Conservation (phyloP, 2,888 invertebrate genomes). For the Buathra laborator region DNA sequence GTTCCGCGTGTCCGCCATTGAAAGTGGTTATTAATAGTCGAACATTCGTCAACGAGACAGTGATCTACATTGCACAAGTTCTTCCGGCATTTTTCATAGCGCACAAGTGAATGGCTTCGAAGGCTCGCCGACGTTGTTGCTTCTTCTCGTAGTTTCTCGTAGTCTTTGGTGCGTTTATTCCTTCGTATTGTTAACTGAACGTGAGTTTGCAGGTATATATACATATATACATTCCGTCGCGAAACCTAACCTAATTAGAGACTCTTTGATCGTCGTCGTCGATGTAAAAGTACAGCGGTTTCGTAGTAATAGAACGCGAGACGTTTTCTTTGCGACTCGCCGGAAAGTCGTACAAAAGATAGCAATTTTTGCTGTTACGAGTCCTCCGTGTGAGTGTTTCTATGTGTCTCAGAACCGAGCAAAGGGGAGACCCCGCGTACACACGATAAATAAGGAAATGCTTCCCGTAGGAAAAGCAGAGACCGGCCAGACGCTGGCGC, state of each 20-base stretch:
- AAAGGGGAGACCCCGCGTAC: constrained; percentile 6
- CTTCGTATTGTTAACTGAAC: too few relatives aligned
- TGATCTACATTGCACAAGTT: constrained; percentile 31
- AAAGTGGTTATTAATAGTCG: constrained; percentile 32
- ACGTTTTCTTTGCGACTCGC: constrained; percentile 28
- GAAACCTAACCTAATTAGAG: constrained; percentile 56
- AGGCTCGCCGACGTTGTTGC: neutral
- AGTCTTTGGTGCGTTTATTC: neutral
- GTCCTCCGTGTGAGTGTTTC: constrained; percentile 18
- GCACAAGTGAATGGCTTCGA: constrained; percentile 7
- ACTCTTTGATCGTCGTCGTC: neutral
- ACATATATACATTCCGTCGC: constrained; percentile 27
- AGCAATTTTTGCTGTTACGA: constrained; percentile 32
- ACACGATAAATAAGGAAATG: constrained; percentile 58
- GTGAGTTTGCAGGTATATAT: too few relatives aligned
- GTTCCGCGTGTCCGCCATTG: neutral
- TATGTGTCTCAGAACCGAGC: constrained; percentile 4
- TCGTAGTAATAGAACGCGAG: constrained; percentile 31
- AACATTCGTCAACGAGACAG: constrained; percentile 44
- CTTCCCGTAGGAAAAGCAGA: constrained; percentile 35
- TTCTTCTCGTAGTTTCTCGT: constrained; percentile 11
- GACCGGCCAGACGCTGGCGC: constrained; percentile 3
- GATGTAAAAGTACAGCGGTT: constrained; percentile 8
- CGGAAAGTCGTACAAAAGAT: constrained; percentile 54
- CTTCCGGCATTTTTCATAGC: constrained; percentile 31